A percentile compares a stretch with the other conserved stretches of the same genome.
Conservation (phyloP, 2,797 vertebrate genomes). For the Cephalopachus bancanus region DNA sequence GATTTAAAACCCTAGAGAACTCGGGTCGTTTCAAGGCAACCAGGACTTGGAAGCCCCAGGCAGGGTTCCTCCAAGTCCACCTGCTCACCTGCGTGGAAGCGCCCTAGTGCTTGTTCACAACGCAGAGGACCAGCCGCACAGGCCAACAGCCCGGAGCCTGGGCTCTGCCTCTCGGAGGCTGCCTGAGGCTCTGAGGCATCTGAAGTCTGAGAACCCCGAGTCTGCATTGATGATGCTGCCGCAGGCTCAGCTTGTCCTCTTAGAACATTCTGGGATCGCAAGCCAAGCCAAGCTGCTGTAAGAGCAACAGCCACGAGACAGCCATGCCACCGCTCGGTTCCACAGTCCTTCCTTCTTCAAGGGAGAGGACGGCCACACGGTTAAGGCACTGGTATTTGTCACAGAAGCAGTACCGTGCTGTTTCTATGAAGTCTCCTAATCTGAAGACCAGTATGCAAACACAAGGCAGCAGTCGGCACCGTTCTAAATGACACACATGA, state of each 20-base stretch:
- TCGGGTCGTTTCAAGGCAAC: background rate
- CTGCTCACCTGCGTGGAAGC: background rate
- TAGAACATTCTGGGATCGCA: slow-evolving; percentile 6
- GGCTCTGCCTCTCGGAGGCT: background rate
- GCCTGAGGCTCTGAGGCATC: background rate
- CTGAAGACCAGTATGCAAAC: slow-evolving; percentile 65
- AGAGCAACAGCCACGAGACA: background rate
- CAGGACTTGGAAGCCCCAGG: background rate
- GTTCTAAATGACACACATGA: slow-evolving; percentile 20
- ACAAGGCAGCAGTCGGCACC: slow-evolving; percentile 29
- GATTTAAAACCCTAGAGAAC: slow-evolving; percentile 53
- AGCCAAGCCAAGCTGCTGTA: slow-evolving; percentile 30
- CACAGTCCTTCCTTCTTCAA: slow-evolving; percentile 22
- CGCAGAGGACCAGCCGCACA: background rate
- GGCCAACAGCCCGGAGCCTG: background rate
- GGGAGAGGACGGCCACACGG: slow-evolving; percentile 65
- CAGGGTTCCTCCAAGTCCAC: background rate
- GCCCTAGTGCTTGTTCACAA: background rate
- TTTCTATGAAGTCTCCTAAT: background rate
- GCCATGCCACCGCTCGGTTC: background rate
- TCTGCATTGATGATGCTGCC: background rate
- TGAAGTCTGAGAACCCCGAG: background rate
- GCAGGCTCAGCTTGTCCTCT: background rate
- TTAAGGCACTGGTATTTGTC: slow-evolving; percentile 86
- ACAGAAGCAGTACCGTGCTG: slow-evolving; percentile 68